Evolutionary conservation across 2,888 invertebrate species (phyloP), one percentile per base, ranked within the genome.

Genomic region (Hartigia nigra): DNA sequence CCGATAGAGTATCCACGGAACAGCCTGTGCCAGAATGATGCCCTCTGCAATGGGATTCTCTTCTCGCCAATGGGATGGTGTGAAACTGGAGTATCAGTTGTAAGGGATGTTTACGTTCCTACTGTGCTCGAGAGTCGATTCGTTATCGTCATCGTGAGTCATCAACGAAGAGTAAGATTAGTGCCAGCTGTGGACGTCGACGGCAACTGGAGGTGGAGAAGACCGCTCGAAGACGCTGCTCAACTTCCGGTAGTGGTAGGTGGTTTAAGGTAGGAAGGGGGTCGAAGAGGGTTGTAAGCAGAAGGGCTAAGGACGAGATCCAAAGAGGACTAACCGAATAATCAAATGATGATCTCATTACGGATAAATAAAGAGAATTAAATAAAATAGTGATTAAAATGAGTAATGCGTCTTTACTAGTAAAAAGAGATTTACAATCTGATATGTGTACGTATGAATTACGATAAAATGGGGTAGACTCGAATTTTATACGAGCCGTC

Each of bases 261-360:
- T 14, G 55, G 55, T 55, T 55, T 23, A 55, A 55, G 55, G 55
- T 55, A 55, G 55, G 84, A 82, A 78, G 37, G 72, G 74, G 75
- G 31, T 39, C 34, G 79, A 76, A 34, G 72, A 75, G 75, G 36
- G 31, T 74, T 78, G 34, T 78, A 70, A 79, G 78, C 82, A 81
- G 81, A 82, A 83, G 83, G 77, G 87, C 85, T 84, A 88, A 89
- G 88, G 88, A 89, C 90, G 90, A 91, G 91, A 90, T 91, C 91
- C 91, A 91, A 91, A 91, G 91, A 91, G 91, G 91, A 91, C 88
- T 90, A 85, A 91, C 90, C 90, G 87, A 91, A 91, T 91, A 91
- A 91, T 91, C 91, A 91, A 91, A 91, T 87, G 88, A 89, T 91
- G 91, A 91, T 91, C 91, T 91, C 91, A 91, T 91, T 91, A 91